Conservation (phyloP, 2,113 vertebrate genomes). For the Menidia beryllina region DNA sequence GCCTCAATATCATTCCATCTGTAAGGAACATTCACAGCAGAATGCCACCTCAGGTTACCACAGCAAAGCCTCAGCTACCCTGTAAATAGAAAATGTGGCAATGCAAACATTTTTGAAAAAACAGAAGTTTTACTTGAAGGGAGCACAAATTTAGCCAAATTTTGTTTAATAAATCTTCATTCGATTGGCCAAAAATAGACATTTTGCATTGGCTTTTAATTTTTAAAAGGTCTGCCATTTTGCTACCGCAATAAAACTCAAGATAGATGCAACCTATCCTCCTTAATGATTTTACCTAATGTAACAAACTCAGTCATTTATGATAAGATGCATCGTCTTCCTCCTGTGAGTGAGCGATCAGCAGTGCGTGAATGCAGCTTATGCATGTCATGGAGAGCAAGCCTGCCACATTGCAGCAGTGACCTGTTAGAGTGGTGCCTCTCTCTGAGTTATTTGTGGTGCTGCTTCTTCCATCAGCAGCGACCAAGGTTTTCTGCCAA, state of each 20-base stretch:
- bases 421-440: slow-evolving; percentile 48
- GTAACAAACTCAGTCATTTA: slow-evolving; percentile 23
- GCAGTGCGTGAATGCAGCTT: slow-evolving; percentile 19
- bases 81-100: too few species aligned
- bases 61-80: too few species aligned
- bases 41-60: too few species aligned
- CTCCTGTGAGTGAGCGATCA: slow-evolving; percentile 34
- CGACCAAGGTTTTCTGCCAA: slow-evolving; percentile 67
- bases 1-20: too few species aligned
- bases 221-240: not conserved
- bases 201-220: slow-evolving; percentile 23
- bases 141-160: too few species aligned
- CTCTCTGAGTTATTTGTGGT: slow-evolving; percentile 66
- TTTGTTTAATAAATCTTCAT: too few species aligned
- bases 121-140: too few species aligned
- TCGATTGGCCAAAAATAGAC: not conserved
- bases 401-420: slow-evolving; percentile 35
- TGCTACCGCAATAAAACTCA: slow-evolving; percentile 13
- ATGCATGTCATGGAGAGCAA: slow-evolving; percentile 32
- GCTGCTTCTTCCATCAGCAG: slow-evolving; percentile 62
- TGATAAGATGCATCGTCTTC: slow-evolving; percentile 7
- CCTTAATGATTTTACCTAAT: slow-evolving; percentile 19
- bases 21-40: too few species aligned
- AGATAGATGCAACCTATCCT: not conserved
- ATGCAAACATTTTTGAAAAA: too few species aligned